Conservation (phyloP, 2,113 vertebrate species). For the Seriola quinqueradiata region DNA sequence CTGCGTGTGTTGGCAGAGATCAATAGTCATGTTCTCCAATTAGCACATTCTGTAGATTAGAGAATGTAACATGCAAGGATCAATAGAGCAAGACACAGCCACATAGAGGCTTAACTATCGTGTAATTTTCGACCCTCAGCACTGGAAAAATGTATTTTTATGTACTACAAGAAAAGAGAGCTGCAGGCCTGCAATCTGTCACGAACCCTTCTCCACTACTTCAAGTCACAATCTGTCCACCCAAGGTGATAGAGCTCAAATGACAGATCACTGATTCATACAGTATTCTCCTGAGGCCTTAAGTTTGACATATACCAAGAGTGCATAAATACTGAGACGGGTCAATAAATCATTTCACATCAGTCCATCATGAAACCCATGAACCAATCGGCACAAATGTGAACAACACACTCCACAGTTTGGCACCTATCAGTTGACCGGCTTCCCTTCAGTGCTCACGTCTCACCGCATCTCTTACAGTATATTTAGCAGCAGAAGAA, state of each 20-base stretch:
- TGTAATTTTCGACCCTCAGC: neutral
- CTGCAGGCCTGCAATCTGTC: constrained; percentile 7
- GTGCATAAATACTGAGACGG: neutral
- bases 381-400: constrained; percentile 39
- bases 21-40: constrained; percentile 59
- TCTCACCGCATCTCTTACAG: constrained; percentile 48
- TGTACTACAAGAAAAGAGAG: neutral
- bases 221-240: constrained; percentile 18
- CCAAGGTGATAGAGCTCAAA: constrained; percentile 21
- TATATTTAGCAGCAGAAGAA: constrained; percentile 66
- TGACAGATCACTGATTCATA: constrained; percentile 20
- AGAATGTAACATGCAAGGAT: constrained; percentile 25
- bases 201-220: constrained; percentile 7
- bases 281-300: constrained; percentile 4
- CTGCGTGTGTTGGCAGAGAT: constrained; percentile 28
- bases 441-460: constrained; percentile 23
- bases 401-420: constrained; percentile 23
- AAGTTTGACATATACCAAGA: constrained; percentile 15
- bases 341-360: constrained; percentile 27
- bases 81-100: constrained; percentile 2
- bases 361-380: constrained; percentile 15
- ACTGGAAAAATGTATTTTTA: neutral
- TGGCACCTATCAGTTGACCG: constrained; percentile 34
- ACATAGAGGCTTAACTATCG: neutral
- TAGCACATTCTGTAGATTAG: constrained; percentile 37